Base-by-base conservation (phyloP, 2,888 invertebrate species). In the Diarsia rubi region DNA sequence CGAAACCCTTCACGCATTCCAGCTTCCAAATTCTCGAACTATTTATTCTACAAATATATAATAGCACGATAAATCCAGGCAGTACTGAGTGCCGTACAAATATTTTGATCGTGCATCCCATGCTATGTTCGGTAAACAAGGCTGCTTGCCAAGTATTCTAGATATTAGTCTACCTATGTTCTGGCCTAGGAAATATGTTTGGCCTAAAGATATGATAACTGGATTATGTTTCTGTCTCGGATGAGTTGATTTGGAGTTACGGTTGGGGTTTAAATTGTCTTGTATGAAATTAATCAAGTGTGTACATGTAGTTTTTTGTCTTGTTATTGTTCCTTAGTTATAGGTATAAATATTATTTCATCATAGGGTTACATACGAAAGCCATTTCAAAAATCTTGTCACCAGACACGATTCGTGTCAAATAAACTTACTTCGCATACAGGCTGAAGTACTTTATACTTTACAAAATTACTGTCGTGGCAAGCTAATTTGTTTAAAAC, bases 61-160 rank as follows among this genome's bases (percentile, higher is more conserved):
- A 77, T 76, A 70, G 62, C 72, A 83, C 69, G 75, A 84, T 84
- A 84, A 84, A 87, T 84, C 78, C 75, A 54, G 24, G 64, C 81
- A 54, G 42, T 68, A 62, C 74, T 42, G 80, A 84, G 83, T 75
- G 79, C 69, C 67, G 78, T 69, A 74, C 84, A 87, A 87, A 88
- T 88, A 87, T 87, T 87, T 86, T 87, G 88, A 81, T 83, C 77
- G 63, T 64, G 63, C 69, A 75, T 78, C 79, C 68, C 54, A 66
- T 72, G 54, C 59, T 19, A 62, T 63, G 59, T 65, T 73, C 62
- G 62, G 86, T 84, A 86, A 87, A 87, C 87, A 87, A 68, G 77
- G 52, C 4, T 16, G 70, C 66, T 84, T 87, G 87, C 86, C 88
- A 87, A 87, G 27, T 69, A 74, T 62, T 31, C 78, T 68, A 68